These are phyloP conservation scores for Chromis chromis DNA, from an alignment of 2,797 vertebrate genomes.

Conservation along the genomic window DNA sequence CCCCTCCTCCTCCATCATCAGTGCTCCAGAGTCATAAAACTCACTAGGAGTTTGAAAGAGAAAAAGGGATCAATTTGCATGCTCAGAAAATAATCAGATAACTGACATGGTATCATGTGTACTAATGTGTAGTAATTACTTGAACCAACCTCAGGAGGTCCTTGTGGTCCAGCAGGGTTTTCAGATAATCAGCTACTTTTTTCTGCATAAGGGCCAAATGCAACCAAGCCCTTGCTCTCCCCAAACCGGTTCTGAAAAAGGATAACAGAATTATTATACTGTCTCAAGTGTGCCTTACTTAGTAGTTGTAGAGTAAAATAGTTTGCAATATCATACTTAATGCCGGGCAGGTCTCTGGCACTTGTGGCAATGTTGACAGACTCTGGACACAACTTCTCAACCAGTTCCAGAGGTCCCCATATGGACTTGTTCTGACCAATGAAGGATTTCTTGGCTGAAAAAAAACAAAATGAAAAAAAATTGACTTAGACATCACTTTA, in stretches of 20 bases:
- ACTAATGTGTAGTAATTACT: background rate
- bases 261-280: background rate
- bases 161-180: slow-evolving; percentile 91
- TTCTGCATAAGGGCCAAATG: slow-evolving; percentile 99
- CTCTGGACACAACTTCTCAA: slow-evolving; percentile 96
- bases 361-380: slow-evolving; percentile 94
- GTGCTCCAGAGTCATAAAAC: slow-evolving; percentile 93
- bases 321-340: slow-evolving; percentile 87
- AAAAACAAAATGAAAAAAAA: background rate
- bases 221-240: slow-evolving; percentile 95
- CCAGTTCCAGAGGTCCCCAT: slow-evolving; percentile 96
- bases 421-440: slow-evolving; percentile 97
- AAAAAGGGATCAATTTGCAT: background rate
- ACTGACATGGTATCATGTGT: background rate
- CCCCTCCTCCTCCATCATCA: slow-evolving; percentile 97
- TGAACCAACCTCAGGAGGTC: slow-evolving; percentile 89
- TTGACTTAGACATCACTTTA: background rate
- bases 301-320: background rate
- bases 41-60: slow-evolving; percentile 84
- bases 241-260: slow-evolving; percentile 89
- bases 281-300: background rate
- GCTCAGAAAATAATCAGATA: background rate
- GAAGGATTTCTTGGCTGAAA: slow-evolving; percentile 94
- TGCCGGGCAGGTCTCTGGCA: slow-evolving; percentile 94
- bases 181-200: slow-evolving; percentile 96